A percentile compares a stretch with the other conserved stretches of the same genome.
Evolutionary conservation across 64 coral and sea anemone species (phyloP).

Genomic region (Stichodactyla helianthus): DNA sequence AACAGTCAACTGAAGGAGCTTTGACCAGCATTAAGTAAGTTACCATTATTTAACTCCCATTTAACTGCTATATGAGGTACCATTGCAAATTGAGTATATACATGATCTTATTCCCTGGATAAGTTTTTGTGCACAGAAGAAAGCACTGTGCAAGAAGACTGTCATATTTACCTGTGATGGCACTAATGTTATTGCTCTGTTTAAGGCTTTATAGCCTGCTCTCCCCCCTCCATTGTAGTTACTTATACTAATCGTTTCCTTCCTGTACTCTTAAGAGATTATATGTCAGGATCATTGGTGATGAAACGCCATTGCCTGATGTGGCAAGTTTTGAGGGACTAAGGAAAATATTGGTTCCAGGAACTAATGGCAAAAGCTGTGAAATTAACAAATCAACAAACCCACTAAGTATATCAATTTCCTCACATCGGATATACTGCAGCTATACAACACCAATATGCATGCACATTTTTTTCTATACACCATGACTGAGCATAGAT

Average conservation of each 20-base stretch:
- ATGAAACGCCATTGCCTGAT: neutral
- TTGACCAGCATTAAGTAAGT: no score
- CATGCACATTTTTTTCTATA: no score
- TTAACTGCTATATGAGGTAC: no score
- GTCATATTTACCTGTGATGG: constrained; percentile 12
- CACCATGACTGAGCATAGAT: no score
- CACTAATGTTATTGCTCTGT: neutral
- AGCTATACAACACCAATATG: no score
- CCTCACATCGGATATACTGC: no score
- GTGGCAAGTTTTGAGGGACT: neutral
- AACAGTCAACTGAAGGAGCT: no score
- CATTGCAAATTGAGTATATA: no score
- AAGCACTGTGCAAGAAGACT: neutral
- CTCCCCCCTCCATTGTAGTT: neutral
- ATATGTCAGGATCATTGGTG: neutral
- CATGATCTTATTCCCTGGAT: no score
- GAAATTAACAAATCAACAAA: neutral
- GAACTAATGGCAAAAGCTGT: neutral
- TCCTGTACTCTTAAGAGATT: neutral
- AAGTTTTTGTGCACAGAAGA: no score
- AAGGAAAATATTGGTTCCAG: neutral
- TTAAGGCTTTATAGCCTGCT: neutral
- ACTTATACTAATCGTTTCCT: neutral
- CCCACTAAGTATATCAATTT: no score
- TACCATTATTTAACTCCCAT: no score